phyloP scores from a whole-genome alignment of 1,140 invertebrate genomes.

The Dolichoris vasculosae region DNA sequence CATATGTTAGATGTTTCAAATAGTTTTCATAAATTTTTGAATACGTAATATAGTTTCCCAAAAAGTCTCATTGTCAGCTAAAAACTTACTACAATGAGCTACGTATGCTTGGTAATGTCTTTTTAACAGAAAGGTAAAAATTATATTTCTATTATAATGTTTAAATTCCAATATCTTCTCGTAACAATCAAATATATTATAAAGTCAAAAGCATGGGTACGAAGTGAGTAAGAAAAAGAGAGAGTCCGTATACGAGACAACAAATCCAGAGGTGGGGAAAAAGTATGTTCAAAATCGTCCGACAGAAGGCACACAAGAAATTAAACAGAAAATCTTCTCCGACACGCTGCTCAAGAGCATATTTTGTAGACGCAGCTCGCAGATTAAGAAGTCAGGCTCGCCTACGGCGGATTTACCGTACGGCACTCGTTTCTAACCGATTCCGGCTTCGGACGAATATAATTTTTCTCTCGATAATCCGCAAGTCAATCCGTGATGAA shows the following conservation, averaged over 20 bases:
- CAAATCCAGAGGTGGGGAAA: background rate
- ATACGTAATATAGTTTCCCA: background rate
- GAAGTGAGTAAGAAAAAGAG: background rate
- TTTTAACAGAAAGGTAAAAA: background rate
- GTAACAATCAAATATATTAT: constrained; percentile 40
- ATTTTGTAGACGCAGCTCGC: constrained; percentile 14
- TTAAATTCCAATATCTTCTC: background rate
- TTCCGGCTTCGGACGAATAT: constrained; percentile 20
- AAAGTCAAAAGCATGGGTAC: background rate
- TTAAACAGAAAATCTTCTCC: constrained; percentile 55
- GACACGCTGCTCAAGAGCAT: constrained; percentile 52
- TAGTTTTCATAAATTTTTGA: background rate
- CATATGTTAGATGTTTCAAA: too few species aligned
- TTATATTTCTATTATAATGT: constrained; percentile 12
- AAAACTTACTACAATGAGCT: background rate
- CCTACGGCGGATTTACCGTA: constrained; percentile 43
- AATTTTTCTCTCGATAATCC: constrained; percentile 58
- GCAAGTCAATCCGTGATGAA: constrained; percentile 58
- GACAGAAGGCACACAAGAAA: background rate
- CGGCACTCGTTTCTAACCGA: constrained; percentile 40
- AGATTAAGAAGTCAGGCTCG: constrained; percentile 59
- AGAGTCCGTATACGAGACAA: background rate
- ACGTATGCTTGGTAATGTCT: too few species aligned
- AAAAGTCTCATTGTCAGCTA: background rate
- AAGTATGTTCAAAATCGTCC: background rate